phyloP scores from a whole-genome alignment of 2,113 vertebrate genomes.

The Gasterosteus nipponicus region DNA sequence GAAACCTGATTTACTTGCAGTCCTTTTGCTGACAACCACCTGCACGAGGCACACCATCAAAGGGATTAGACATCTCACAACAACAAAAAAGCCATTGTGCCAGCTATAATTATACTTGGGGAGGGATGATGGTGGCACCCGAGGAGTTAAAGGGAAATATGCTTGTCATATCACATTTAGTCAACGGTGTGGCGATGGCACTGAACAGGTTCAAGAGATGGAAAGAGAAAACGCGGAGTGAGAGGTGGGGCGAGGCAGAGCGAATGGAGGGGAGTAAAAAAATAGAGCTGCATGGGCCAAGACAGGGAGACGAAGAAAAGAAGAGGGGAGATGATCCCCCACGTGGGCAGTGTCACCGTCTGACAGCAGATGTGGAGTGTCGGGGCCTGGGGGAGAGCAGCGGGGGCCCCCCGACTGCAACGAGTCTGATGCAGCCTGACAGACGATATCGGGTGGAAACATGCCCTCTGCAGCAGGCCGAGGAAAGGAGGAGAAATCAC shows the following conservation, averaged over 20 bases:
- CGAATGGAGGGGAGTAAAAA: slow-evolving; percentile 19
- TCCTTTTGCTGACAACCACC: slow-evolving; percentile 20
- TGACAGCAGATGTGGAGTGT: slow-evolving; percentile 39
- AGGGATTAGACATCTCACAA: slow-evolving; percentile 43
- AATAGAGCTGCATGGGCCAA: not conserved
- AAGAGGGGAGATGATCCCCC: slow-evolving; percentile 32
- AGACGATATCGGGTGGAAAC: slow-evolving; percentile 58
- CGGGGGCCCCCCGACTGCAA: not conserved
- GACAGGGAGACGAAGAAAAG: slow-evolving; percentile 18
- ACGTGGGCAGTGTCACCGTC: slow-evolving; percentile 31
- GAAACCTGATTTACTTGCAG: slow-evolving; percentile 28
- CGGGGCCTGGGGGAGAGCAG: slow-evolving; percentile 26
- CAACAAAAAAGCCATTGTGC: slow-evolving; percentile 30
- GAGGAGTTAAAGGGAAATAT: slow-evolving; percentile 55
- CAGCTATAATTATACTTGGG: slow-evolving; percentile 59
- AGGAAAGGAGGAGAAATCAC: slow-evolving; percentile 30
- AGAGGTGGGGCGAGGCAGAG: slow-evolving; percentile 20
- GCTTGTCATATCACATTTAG: slow-evolving; percentile 70
- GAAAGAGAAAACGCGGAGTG: slow-evolving; percentile 7
- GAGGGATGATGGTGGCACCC: slow-evolving; percentile 53
- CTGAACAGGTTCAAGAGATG: slow-evolving; percentile 32
- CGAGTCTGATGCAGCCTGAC: slow-evolving; percentile 62
- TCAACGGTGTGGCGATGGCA: slow-evolving; percentile 37
- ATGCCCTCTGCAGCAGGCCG: slow-evolving; percentile 27
- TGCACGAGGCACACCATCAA: slow-evolving; percentile 53